Conservation (phyloP, 2,888 invertebrate genomes). For the Adelphocoris suturalis region DNA sequence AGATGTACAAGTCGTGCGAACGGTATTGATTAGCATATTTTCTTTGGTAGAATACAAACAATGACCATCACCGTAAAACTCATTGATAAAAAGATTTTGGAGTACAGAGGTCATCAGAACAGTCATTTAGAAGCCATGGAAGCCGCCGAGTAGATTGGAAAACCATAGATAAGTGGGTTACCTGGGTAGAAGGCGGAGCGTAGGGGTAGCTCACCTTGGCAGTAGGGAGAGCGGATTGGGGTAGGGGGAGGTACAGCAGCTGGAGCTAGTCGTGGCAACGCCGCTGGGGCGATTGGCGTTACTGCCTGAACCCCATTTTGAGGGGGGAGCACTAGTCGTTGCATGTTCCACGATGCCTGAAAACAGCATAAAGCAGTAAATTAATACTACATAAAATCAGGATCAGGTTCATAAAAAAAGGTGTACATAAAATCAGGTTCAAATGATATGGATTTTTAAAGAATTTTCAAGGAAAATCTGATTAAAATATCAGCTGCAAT, state of each 20-base stretch:
- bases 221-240: slow-evolving; percentile 62
- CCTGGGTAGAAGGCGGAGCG: slow-evolving; percentile 57
- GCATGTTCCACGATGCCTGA: slow-evolving; percentile 37
- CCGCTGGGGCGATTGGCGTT: neutral
- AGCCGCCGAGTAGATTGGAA: slow-evolving; percentile 26
- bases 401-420: too few relatives aligned
- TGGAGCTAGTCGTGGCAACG: neutral
- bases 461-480: too few relatives aligned
- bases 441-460: too few relatives aligned
- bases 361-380: neutral
- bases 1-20: neutral
- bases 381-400: neutral
- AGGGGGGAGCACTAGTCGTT: slow-evolving; percentile 39
- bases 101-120: neutral
- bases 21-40: neutral
- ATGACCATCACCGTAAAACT: neutral
- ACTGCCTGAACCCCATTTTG: slow-evolving; percentile 34
- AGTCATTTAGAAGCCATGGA: slow-evolving; percentile 60
- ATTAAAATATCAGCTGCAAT: too few relatives aligned
- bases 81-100: neutral
- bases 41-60: neutral
- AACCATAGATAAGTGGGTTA: slow-evolving; percentile 16
- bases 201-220: slow-evolving; percentile 56
- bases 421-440: too few relatives aligned
- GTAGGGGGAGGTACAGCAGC: slow-evolving; percentile 51